Conservation (phyloP, 2,113 vertebrate genomes). For the Caretta caretta region DNA sequence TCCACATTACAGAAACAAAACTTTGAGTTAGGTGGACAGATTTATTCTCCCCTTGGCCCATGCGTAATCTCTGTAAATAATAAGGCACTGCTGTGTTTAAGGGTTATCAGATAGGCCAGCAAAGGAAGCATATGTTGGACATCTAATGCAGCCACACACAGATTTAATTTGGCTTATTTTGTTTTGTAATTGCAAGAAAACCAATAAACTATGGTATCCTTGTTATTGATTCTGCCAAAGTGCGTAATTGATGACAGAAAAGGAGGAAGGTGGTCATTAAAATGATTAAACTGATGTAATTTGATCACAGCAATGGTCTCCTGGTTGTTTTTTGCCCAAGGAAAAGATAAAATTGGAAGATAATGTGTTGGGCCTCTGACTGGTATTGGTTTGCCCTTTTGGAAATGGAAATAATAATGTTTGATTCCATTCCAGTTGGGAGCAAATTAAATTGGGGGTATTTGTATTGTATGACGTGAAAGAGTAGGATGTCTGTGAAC, state of each 20-base stretch:
- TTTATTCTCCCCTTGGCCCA: background rate
- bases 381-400: constrained; percentile 43
- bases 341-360: constrained; percentile 61
- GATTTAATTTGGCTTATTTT: constrained; percentile 43
- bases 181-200: constrained; percentile 33
- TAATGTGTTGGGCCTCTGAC: constrained; percentile 57
- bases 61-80: background rate
- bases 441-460: constrained; percentile 66
- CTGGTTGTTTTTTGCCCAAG: constrained; percentile 55
- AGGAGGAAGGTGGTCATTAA: constrained; percentile 57
- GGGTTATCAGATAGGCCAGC: background rate
- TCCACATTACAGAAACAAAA: background rate
- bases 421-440: background rate
- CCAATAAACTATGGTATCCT: constrained; percentile 11
- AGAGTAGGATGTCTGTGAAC: constrained; percentile 18
- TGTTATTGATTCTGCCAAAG: constrained; percentile 41
- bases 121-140: background rate
- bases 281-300: constrained; percentile 67
- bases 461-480: constrained; percentile 45
- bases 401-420: constrained; percentile 44
- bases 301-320: constrained; percentile 53
- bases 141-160: background rate
- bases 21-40: background rate
- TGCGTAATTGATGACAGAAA: constrained; percentile 6
- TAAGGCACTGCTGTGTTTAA: background rate